A percentile compares a stretch with the other conserved stretches of the same genome.
Conservation (phyloP, 2,888 invertebrate genomes). For the Amiota communis region DNA sequence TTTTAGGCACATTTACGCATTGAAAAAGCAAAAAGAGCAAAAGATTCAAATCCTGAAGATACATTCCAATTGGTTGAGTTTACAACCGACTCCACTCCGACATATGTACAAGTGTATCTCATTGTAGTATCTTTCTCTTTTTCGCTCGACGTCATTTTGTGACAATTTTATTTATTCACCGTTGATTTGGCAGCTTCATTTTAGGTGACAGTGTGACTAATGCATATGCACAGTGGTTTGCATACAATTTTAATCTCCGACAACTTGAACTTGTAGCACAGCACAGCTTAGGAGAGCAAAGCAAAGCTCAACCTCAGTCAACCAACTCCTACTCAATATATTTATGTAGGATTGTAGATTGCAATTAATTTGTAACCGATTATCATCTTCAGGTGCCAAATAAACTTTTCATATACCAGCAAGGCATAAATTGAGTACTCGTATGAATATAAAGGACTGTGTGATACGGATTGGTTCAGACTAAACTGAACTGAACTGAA, state of each 20-base stretch:
- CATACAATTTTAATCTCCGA: not conserved
- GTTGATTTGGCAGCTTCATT: slow-evolving; percentile 45
- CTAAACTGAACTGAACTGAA: too few species aligned
- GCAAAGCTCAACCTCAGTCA: not conserved
- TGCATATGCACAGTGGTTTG: slow-evolving; percentile 25
- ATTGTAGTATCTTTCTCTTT: slow-evolving; percentile 29
- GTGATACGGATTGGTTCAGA: too few species aligned
- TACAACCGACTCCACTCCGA: not conserved
- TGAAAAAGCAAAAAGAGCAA: too few species aligned
- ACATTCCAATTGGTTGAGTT: slow-evolving; percentile 28
- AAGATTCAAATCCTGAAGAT: not conserved
- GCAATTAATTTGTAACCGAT: slow-evolving; percentile 73
- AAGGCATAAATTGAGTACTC: slow-evolving; percentile 46
- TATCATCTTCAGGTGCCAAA: slow-evolving; percentile 73
- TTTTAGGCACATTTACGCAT: slow-evolving; percentile 33
- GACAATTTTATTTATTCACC: slow-evolving; percentile 67
- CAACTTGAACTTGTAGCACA: not conserved
- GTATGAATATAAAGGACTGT: slow-evolving; percentile 18
- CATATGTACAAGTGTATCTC: slow-evolving; percentile 9
- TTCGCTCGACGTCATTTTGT: slow-evolving; percentile 47
- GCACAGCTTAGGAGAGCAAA: not conserved
- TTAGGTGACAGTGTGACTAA: slow-evolving; percentile 15
- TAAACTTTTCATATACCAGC: slow-evolving; percentile 67
- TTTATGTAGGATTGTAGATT: slow-evolving; percentile 52
- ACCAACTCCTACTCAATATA: slow-evolving; percentile 28